Percentiles rank a stretch among this genome's conserved stretches.
Evolutionary conservation across 2,113 vertebrate species (phyloP).

Genomic region (Clarias macrocephalus): DNA sequence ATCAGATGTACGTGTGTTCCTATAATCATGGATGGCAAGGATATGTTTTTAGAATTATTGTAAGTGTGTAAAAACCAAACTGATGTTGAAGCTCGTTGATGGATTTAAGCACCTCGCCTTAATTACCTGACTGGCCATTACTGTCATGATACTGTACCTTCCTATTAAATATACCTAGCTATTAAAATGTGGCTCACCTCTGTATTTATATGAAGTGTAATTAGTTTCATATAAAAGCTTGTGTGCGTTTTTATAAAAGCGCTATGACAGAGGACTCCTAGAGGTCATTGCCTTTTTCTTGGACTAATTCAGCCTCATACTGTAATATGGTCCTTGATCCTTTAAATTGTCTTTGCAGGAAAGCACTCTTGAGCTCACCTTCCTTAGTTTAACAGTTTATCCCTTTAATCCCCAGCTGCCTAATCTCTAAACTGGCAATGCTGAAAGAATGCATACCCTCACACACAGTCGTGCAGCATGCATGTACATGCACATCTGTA

Average conservation of each 20-base stretch:
- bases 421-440: neutral
- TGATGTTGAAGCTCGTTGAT: too few relatives aligned
- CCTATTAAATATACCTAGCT: too few relatives aligned
- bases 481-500: neutral
- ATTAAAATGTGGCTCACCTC: neutral
- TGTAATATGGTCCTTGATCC: neutral
- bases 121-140: neutral
- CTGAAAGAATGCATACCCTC: slow-evolving; percentile 7
- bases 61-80: too few relatives aligned
- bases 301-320: neutral
- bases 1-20: neutral
- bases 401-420: slow-evolving; percentile 20
- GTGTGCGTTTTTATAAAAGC: neutral
- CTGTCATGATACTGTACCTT: neutral
- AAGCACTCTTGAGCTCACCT: neutral
- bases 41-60: neutral
- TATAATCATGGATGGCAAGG: neutral
- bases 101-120: neutral
- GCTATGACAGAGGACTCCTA: neutral
- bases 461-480: neutral
- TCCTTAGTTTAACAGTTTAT: slow-evolving; percentile 22
- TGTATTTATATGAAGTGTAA: neutral
- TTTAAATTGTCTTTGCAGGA: neutral
- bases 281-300: neutral
- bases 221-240: neutral